phyloP scores from a whole-genome alignment of 2,888 invertebrate genomes.

The Folsomia candida region DNA sequence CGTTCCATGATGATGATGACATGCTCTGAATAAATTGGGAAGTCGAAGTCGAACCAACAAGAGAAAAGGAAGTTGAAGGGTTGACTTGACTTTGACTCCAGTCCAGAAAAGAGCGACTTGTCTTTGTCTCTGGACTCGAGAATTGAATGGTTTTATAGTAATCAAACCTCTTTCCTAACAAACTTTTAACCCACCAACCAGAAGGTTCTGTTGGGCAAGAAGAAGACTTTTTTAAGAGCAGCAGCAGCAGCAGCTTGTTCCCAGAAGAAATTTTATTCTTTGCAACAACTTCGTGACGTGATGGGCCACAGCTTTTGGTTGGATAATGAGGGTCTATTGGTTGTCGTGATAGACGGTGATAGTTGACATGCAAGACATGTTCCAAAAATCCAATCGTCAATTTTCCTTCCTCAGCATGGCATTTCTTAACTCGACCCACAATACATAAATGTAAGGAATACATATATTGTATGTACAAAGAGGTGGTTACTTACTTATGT shows the following conservation, averaged over 20 bases:
- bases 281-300: conserved; percentile 22
- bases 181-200: too few species aligned
- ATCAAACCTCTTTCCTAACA: too few species aligned
- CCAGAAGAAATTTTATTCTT: background rate
- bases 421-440: too few species aligned
- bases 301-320: conserved; percentile 17
- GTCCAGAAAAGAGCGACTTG: too few species aligned
- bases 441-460: too few species aligned
- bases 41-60: too few species aligned
- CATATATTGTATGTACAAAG: too few species aligned
- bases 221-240: too few species aligned
- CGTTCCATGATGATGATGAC: background rate
- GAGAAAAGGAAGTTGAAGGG: too few species aligned
- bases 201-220: too few species aligned
- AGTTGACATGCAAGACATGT: conserved; percentile 37
- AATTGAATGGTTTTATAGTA: background rate
- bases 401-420: background rate
- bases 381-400: background rate
- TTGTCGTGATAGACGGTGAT: conserved; percentile 32
- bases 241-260: too few species aligned
- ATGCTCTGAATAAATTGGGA: background rate
- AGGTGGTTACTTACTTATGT: too few species aligned
- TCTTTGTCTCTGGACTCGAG: background rate
- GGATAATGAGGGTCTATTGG: conserved; percentile 32
- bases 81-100: background rate